A percentile compares a stretch with the other conserved stretches of the same genome.
These are phyloP conservation scores for Sinocyclocheilus anophthalmus DNA, from an alignment of 2,113 vertebrate species.

Conservation along the genomic window DNA sequence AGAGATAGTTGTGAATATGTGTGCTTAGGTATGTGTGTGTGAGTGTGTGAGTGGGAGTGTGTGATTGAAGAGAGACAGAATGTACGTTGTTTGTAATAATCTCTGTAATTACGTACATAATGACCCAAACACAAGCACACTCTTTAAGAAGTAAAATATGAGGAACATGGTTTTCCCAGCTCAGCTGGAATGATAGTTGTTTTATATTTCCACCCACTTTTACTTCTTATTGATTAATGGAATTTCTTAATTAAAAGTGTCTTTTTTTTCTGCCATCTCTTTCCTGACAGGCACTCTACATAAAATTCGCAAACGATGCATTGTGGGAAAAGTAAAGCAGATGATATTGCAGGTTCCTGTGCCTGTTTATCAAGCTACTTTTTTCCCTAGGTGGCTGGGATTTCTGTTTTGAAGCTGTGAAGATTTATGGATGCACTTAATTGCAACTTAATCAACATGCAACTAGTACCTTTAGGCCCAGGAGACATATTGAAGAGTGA, in stretches of 20 bases:
- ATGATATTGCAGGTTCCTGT: neutral
- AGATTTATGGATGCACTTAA: conserved; percentile 1
- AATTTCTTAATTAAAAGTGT: neutral
- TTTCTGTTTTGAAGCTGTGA: conserved; percentile 6
- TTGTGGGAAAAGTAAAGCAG: neutral
- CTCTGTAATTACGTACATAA: conserved; percentile 5
- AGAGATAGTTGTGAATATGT: neutral
- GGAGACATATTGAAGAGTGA: neutral
- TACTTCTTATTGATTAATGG: neutral
- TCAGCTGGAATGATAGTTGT: neutral
- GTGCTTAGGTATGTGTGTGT: neutral
- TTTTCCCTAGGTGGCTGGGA: neutral
- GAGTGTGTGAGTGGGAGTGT: neutral
- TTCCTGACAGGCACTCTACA: neutral
- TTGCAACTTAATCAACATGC: neutral
- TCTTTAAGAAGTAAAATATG: neutral
- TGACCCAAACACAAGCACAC: neutral
- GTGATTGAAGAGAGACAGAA: neutral
- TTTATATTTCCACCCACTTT: conserved; percentile 13
- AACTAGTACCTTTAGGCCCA: neutral
- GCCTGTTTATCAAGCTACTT: neutral
- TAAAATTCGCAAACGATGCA: neutral
- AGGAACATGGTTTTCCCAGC: neutral
- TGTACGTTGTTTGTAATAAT: conserved; percentile 5
- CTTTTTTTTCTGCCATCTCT: neutral